Evolutionary conservation across 2,888 invertebrate genomes (phyloP).

Genomic region (Campoplex nolae): DNA sequence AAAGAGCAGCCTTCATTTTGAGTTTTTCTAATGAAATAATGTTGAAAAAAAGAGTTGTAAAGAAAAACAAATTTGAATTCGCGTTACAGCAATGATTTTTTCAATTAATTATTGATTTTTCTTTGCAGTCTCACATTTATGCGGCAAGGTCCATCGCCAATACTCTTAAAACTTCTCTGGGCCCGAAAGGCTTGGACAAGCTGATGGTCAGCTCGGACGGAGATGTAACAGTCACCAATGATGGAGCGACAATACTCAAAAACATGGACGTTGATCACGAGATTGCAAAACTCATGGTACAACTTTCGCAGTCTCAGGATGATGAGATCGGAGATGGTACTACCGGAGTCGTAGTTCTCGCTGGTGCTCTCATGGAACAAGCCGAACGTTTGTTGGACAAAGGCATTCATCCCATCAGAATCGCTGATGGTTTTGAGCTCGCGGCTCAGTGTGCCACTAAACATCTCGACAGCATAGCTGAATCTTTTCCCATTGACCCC

Average conservation of each 20-base stretch:
- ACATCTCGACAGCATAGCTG: slow-evolving; percentile 95
- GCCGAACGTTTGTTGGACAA: slow-evolving; percentile 96
- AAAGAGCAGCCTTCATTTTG: too few relatives aligned
- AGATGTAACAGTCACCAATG: slow-evolving; percentile 98
- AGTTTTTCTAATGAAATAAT: too few relatives aligned
- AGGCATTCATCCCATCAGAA: slow-evolving; percentile 99
- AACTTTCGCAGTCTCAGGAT: slow-evolving; percentile 99
- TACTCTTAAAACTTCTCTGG: slow-evolving; percentile 96
- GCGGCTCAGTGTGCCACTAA: slow-evolving; percentile 95
- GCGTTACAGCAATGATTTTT: neutral
- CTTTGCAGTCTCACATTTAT: slow-evolving; percentile 96
- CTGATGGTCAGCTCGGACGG: slow-evolving; percentile 99
- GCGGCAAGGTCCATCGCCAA: slow-evolving; percentile 97
- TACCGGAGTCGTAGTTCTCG: slow-evolving; percentile 97
- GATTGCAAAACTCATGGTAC: slow-evolving; percentile 99
- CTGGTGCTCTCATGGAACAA: slow-evolving; percentile 97
- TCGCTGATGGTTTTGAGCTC: slow-evolving; percentile 99
- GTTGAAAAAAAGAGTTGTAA: neutral
- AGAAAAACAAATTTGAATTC: neutral
- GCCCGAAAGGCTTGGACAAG: slow-evolving; percentile 99
- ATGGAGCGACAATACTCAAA: slow-evolving; percentile 99
- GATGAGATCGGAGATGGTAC: slow-evolving; percentile 99
- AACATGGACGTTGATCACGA: slow-evolving; percentile 99
- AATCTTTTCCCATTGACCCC: slow-evolving; percentile 94
- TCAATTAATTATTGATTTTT: slow-evolving; percentile 52